These are phyloP conservation scores for Noctua janthina DNA, from an alignment of 2,888 invertebrate species.

Conservation along the genomic window DNA sequence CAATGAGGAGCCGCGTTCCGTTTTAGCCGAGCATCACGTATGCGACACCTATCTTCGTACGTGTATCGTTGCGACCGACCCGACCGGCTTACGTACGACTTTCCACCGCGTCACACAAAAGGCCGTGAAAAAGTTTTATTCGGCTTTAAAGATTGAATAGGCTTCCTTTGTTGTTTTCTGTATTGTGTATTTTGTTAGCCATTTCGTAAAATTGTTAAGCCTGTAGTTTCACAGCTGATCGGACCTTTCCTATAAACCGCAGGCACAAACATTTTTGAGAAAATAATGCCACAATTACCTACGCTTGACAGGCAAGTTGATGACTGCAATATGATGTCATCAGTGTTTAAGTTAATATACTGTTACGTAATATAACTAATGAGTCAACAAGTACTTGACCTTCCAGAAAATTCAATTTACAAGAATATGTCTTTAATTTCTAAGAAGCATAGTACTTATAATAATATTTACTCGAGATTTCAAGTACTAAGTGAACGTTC, in stretches of 20 bases:
- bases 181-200: conserved; percentile 39
- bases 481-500: too few species aligned
- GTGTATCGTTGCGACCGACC: conserved; percentile 77
- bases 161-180: conserved; percentile 32
- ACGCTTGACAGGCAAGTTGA: background rate
- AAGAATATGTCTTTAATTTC: conserved; percentile 10
- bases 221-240: conserved; percentile 22
- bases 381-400: conserved; percentile 12
- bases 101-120: conserved; percentile 83
- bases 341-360: background rate
- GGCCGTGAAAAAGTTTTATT: conserved; percentile 70
- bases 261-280: conserved; percentile 17
- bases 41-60: conserved; percentile 79
- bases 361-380: conserved; percentile 8
- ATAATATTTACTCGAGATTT: background rate
- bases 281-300: conserved; percentile 15
- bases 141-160: conserved; percentile 66
- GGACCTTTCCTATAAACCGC: background rate
- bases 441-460: background rate
- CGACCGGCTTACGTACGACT: conserved; percentile 79
- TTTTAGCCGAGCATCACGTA: conserved; percentile 85
- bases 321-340: conserved; percentile 18
- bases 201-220: conserved; percentile 23
- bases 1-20: conserved; percentile 82
- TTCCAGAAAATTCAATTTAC: background rate